Evolutionary conservation across 2,113 vertebrate species (phyloP).

Genomic region (Xiphophorus hellerii): DNA sequence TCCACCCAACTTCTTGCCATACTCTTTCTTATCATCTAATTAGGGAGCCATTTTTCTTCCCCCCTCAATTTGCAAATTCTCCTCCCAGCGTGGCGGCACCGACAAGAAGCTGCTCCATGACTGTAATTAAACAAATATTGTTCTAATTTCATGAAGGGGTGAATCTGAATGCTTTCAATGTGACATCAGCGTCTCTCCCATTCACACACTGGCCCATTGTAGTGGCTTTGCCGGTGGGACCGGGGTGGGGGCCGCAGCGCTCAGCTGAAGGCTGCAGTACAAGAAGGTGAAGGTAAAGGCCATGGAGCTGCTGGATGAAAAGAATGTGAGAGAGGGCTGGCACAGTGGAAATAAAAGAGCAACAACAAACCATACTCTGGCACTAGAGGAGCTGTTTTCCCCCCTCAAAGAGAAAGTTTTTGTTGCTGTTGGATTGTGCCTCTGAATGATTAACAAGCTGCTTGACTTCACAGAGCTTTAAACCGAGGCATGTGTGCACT

Average conservation of each 20-base stretch:
- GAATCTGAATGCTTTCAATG: constrained; percentile 76
- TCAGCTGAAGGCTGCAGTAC: constrained; percentile 5
- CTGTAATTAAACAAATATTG: constrained; percentile 81
- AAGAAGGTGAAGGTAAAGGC: constrained; percentile 28
- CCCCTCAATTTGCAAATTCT: constrained; percentile 45
- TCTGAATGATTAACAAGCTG: constrained; percentile 75
- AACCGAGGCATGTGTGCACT: constrained; percentile 58
- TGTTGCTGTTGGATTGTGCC: constrained; percentile 40
- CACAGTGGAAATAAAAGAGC: constrained; percentile 1
- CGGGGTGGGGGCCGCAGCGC: constrained; percentile 34
- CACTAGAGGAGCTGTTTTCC: constrained; percentile 10
- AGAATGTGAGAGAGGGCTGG: constrained; percentile 4
- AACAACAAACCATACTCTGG: constrained; percentile 28
- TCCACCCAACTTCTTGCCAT: background rate
- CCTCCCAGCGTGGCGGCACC: constrained; percentile 45
- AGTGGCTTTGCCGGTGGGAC: constrained; percentile 39
- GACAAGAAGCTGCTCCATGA: constrained; percentile 42
- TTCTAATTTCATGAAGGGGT: constrained; percentile 74
- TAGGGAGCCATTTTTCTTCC: constrained; percentile 31
- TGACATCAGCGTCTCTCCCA: constrained; percentile 77
- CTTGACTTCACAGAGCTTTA: constrained; percentile 54
- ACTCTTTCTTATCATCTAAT: constrained; percentile 6
- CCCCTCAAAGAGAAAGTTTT: constrained; percentile 52
- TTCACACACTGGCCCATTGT: constrained; percentile 79
- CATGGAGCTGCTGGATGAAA: background rate